phyloP scores from a whole-genome alignment of 2,888 invertebrate species.

The Phyto melanocephala region DNA sequence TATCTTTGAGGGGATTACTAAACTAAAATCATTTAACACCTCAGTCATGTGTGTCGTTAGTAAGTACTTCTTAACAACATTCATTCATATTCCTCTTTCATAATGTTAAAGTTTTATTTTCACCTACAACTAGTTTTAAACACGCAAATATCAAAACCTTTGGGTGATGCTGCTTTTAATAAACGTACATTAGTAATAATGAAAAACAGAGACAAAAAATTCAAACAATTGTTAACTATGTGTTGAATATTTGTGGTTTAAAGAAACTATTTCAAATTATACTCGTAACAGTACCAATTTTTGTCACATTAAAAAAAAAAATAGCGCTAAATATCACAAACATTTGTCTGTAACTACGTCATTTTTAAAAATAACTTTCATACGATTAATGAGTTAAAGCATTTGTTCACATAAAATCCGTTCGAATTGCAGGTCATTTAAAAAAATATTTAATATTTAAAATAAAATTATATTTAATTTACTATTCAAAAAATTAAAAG shows the following conservation, averaged over 20 bases:
- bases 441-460: no score
- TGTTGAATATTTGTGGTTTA: conserved; percentile 21
- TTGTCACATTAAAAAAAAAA: conserved; percentile 16
- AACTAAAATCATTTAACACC: no score
- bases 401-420: no score
- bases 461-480: no score
- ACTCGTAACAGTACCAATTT: conserved; percentile 2
- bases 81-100: not conserved
- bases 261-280: conserved; percentile 1
- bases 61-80: not conserved
- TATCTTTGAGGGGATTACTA: no score
- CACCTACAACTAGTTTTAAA: not conserved
- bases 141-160: not conserved
- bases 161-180: not conserved
- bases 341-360: conserved; percentile 3
- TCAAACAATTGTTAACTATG: conserved; percentile 6
- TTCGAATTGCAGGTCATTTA: no score
- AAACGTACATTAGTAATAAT: not conserved
- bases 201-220: not conserved
- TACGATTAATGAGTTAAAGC: not conserved
- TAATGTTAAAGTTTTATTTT: not conserved
- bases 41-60: not conserved
- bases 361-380: not conserved
- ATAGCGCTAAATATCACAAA: conserved; percentile 20
- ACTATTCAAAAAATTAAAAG: no score